A percentile compares a stretch with the other conserved stretches of the same genome.
phyloP scores from a whole-genome alignment of 2,888 invertebrate species.

The Axea sp. region DNA sequence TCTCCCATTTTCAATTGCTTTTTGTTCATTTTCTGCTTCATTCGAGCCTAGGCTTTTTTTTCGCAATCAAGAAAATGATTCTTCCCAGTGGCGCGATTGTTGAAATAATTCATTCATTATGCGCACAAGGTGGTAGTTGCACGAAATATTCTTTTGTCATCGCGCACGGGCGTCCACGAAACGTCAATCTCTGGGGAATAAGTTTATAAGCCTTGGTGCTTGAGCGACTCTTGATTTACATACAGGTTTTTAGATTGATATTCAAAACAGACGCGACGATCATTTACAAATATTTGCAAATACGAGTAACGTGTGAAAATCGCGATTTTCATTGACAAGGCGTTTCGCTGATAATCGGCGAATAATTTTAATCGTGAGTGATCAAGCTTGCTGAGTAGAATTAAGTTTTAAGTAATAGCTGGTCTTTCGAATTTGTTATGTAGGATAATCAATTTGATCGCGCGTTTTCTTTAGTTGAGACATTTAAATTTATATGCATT shows the following conservation, averaged over 20 bases:
- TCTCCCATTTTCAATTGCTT: not conserved
- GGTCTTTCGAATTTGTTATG: too few species aligned
- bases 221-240: conserved; percentile 4
- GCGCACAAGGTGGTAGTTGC: conserved; percentile 40
- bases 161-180: conserved; percentile 20
- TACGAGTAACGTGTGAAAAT: too few species aligned
- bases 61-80: conserved; percentile 14
- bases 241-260: not conserved
- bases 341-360: too few species aligned
- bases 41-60: conserved; percentile 2
- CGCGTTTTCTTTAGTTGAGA: not conserved
- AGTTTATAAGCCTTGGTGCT: conserved; percentile 12
- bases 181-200: conserved; percentile 32
- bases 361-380: too few species aligned
- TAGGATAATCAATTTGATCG: not conserved
- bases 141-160: conserved; percentile 35
- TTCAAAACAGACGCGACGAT: not conserved
- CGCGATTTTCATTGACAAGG: too few species aligned
- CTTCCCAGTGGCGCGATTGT: conserved; percentile 13
- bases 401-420: too few species aligned
- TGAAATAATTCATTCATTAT: conserved; percentile 38
- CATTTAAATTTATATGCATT: conserved; percentile 20
- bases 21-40: not conserved
- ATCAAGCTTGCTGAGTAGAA: too few species aligned
- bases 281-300: too few species aligned